Conservation (phyloP, 2,888 invertebrate species). For the Doris montereyensis region DNA sequence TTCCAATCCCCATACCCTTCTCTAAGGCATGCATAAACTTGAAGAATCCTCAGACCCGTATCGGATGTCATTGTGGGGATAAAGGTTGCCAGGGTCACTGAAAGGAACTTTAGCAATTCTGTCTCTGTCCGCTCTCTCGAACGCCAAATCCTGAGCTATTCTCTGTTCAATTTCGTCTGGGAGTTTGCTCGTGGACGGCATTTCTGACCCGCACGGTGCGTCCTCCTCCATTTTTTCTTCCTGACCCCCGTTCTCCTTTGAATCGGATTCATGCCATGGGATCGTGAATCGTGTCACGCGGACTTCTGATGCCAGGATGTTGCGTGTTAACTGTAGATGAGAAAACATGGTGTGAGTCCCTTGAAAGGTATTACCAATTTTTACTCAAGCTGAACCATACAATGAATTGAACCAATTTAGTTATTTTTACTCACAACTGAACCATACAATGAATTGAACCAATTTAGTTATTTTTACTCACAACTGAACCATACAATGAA, state of each 20-base stretch:
- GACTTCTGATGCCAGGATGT: constrained; percentile 90
- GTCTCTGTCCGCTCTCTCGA: constrained; percentile 37
- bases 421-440: no score
- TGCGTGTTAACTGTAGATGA: constrained; percentile 78
- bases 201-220: constrained; percentile 1
- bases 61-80: constrained; percentile 26
- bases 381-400: no score
- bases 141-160: constrained; percentile 37
- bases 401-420: no score
- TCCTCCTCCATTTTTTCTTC: constrained; percentile 38
- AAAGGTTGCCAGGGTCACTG: constrained; percentile 38
- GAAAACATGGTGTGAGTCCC: constrained; percentile 13
- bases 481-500: no score
- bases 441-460: no score
- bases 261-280: constrained; percentile 82
- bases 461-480: no score
- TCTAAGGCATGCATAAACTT: constrained; percentile 40
- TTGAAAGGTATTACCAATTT: background rate
- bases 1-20: no score
- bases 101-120: constrained; percentile 30
- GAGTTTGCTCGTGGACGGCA: constrained; percentile 24
- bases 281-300: constrained; percentile 97
- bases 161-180: constrained; percentile 28
- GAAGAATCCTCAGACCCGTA: constrained; percentile 42
- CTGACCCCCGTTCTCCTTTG: constrained; percentile 25